A percentile compares a stretch with the other conserved stretches of the same genome.
phyloP scores from a whole-genome alignment of 2,888 invertebrate genomes.

The Himalopsyche japonica region DNA sequence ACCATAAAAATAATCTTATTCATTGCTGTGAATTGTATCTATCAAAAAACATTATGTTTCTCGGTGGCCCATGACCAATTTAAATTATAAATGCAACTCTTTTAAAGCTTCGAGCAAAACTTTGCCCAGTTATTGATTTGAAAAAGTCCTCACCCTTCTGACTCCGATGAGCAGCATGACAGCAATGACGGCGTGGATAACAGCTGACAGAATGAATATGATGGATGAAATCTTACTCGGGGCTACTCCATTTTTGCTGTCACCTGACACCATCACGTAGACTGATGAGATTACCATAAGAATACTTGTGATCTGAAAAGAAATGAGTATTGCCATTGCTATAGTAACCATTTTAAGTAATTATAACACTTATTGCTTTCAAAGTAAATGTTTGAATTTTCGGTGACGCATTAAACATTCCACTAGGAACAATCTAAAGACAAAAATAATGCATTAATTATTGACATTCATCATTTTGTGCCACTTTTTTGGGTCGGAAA shows the following conservation, averaged over 20 bases:
- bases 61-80: background rate
- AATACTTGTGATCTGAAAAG: background rate
- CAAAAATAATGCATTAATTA: too few species aligned
- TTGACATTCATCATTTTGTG: too few species aligned
- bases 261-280: background rate
- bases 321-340: background rate
- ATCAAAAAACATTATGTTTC: background rate
- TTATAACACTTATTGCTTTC: too few species aligned
- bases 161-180: conserved; percentile 17
- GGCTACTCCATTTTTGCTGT: background rate
- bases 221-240: background rate
- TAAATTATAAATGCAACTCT: background rate
- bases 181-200: background rate
- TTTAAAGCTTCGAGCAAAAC: background rate
- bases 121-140: background rate
- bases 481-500: too few species aligned
- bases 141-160: background rate
- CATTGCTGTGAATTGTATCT: background rate
- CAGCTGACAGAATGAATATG: background rate
- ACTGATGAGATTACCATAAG: background rate
- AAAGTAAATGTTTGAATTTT: too few species aligned
- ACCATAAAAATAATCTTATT: too few species aligned
- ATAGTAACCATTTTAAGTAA: too few species aligned
- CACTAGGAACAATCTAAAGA: too few species aligned
- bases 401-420: too few species aligned